Evolutionary conservation across 2,113 vertebrate genomes (phyloP).

Genomic region (Dolichotis patagonum): DNA sequence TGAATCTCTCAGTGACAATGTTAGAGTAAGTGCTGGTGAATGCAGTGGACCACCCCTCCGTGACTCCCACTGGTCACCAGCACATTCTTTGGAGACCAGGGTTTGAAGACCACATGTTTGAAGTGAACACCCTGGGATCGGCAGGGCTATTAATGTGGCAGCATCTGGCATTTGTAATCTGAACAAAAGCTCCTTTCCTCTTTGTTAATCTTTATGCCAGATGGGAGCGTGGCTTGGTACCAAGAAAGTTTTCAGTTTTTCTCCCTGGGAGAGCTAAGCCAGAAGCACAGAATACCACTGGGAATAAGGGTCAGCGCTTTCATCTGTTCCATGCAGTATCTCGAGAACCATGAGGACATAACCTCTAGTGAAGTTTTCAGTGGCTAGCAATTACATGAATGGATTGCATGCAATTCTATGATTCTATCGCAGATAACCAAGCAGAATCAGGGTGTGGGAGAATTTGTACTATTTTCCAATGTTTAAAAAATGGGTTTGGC

Average conservation of each 20-base stretch:
- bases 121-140: constrained; percentile 50
- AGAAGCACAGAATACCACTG: constrained; percentile 13
- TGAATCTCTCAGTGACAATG: neutral
- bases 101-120: constrained; percentile 52
- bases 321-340: neutral
- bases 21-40: neutral
- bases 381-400: neutral
- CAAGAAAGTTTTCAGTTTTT: constrained; percentile 73
- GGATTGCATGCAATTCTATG: neutral
- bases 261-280: constrained; percentile 57
- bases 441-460: neutral
- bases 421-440: neutral
- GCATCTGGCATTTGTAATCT: constrained; percentile 73
- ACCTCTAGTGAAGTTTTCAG: neutral
- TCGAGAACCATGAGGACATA: neutral
- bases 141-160: constrained; percentile 34
- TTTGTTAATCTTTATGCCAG: constrained; percentile 73
- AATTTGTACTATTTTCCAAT: neutral
- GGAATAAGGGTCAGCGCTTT: neutral
- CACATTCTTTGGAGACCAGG: constrained; percentile 24
- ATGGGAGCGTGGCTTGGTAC: constrained; percentile 57
- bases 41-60: neutral
- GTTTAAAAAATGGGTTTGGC: constrained; percentile 20
- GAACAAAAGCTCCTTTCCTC: constrained; percentile 63
- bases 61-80: constrained; percentile 13